Evolutionary conservation across 2,888 invertebrate species (phyloP).

Genomic region (Apodemia duryi): DNA sequence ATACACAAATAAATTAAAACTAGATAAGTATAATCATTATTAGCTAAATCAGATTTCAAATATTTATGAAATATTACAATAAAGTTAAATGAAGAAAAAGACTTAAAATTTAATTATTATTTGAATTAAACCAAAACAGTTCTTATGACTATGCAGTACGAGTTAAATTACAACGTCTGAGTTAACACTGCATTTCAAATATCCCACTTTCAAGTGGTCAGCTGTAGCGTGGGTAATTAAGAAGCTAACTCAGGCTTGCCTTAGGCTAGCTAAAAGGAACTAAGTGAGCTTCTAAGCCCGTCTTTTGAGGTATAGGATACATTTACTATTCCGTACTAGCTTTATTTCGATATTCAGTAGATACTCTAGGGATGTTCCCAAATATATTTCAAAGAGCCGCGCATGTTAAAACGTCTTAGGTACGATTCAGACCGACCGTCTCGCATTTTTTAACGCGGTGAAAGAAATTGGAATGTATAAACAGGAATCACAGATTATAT

Average conservation of each 20-base stretch:
- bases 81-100: no score
- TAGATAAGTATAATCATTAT: no score
- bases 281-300: constrained; percentile 61
- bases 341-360: constrained; percentile 20
- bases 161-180: neutral
- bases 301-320: constrained; percentile 48
- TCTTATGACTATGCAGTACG: neutral
- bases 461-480: no score
- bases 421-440: no score
- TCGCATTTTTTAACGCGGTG: no score
- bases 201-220: constrained; percentile 67
- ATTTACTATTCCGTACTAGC: constrained; percentile 25
- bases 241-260: constrained; percentile 64
- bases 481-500: no score
- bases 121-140: neutral
- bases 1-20: no score
- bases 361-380: constrained; percentile 1
- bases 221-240: constrained; percentile 72
- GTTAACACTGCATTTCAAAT: constrained; percentile 27
- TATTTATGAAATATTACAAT: no score
- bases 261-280: constrained; percentile 64
- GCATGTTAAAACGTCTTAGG: neutral
- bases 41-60: no score
- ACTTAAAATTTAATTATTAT: neutral
- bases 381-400: constrained; percentile 3